Base-by-base conservation (phyloP, 2,888 invertebrate species). In the Meliscaeva auricollis region DNA sequence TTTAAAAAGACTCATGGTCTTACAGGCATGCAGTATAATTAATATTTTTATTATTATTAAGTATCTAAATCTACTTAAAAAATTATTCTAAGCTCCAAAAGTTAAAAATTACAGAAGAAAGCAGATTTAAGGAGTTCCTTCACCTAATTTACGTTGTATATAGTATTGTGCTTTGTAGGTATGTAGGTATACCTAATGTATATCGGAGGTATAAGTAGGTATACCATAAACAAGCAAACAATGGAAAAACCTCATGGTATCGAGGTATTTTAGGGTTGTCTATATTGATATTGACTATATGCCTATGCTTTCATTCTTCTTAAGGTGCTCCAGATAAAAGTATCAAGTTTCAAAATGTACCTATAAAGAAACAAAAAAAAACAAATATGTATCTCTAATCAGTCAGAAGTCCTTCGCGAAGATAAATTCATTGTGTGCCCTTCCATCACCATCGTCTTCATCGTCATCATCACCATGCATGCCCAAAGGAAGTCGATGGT, bases 341-440 rank as follows among this genome's bases (percentile, higher is more conserved):
- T 81, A 81, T 81, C 81, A 32, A 75, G 17, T 81, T 81, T 56
- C 81, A 80, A 13, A 30, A 73, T 64, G 26, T n/a, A 48, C 48
- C n/a, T n/a, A 72, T 52, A 22, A 32, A 54, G 58, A 60, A 58
- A 41, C 32, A 58, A 41, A 66, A 38, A 9, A 38, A 38, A 38
- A 50, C 35, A 41, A 35, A 50, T 41, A 15, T 20, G 58, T 26
- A 62, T 70, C 81, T 81, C 81, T 76, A 81, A 81, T 81, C 81
- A 81, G 70, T 81, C 81, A 81, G 81, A 81, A 76, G 75, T 81
- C 81, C 81, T 75, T 76, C 64, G 75, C 75, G 69, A 50, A 70
- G 69, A 81, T 70, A 66, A 66, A 77, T 64, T 41, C 73, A 69
- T 62, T 73, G 60, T 79, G 54, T 44, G 26, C 73, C 69, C 74